phyloP scores from a whole-genome alignment of 1,140 invertebrate genomes.

The Platyscapa corneri region DNA sequence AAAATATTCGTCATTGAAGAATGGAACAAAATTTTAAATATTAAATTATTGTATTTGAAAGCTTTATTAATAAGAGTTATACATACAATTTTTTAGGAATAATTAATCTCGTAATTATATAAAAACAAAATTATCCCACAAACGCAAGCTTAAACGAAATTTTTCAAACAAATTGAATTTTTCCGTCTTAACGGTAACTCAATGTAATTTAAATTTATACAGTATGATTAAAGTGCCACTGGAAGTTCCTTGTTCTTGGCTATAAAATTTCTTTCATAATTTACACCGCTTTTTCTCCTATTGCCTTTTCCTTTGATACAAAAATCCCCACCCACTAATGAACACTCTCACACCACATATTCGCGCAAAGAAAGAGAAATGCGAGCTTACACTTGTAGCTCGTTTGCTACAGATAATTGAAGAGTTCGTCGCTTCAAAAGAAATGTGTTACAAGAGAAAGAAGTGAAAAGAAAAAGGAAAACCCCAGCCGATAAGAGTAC shows the following conservation, averaged over 20 bases:
- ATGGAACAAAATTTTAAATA: too few relatives aligned
- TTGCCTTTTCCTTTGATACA: not conserved
- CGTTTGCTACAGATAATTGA: slow-evolving; percentile 41
- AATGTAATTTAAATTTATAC: too few relatives aligned
- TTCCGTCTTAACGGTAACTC: too few relatives aligned
- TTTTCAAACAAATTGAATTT: too few relatives aligned
- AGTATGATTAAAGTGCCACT: too few relatives aligned
- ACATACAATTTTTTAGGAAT: too few relatives aligned
- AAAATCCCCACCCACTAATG: slow-evolving; percentile 3
- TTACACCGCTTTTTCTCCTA: not conserved
- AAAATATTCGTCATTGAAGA: too few relatives aligned
- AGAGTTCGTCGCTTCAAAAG: slow-evolving; percentile 20
- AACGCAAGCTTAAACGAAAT: too few relatives aligned
- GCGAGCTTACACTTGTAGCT: not conserved
- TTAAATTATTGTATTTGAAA: too few relatives aligned
- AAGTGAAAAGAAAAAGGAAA: not conserved
- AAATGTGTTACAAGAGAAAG: not conserved
- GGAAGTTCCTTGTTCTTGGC: not conserved
- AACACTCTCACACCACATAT: not conserved
- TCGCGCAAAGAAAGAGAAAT: slow-evolving; percentile 2
- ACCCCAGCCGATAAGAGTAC: not conserved
- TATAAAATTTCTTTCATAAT: not conserved
- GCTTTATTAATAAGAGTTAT: too few relatives aligned
- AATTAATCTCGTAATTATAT: too few relatives aligned
- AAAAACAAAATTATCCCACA: too few relatives aligned